Percentiles rank a stretch among this genome's conserved stretches.
Evolutionary conservation across 1,140 invertebrate genomes (phyloP).

Genomic region (Lucilia sericata): DNA sequence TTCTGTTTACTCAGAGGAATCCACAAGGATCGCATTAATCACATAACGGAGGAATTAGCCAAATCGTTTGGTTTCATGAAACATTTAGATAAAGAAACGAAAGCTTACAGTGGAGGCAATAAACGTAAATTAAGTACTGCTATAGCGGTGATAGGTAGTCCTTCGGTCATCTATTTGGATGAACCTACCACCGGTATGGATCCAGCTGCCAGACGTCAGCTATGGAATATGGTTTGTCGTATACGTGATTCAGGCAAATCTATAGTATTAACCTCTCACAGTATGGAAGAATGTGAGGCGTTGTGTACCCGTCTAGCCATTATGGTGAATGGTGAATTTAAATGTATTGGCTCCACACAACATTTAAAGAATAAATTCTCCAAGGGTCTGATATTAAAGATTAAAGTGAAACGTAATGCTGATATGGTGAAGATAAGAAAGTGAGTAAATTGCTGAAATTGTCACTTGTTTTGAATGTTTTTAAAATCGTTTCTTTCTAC

Average conservation of each 20-base stretch:
- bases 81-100: constrained; percentile 70
- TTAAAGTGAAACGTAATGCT: constrained; percentile 56
- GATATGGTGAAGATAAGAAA: constrained; percentile 47
- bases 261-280: constrained; percentile 83
- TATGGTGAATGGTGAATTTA: constrained; percentile 87
- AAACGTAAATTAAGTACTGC: constrained; percentile 95
- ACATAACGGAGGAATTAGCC: constrained; percentile 65
- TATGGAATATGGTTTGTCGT: constrained; percentile 80
- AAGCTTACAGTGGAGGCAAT: constrained; percentile 89
- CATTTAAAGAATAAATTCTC: constrained; percentile 79
- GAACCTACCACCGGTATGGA: constrained; percentile 88
- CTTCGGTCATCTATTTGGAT: constrained; percentile 88
- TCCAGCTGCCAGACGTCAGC: constrained; percentile 82
- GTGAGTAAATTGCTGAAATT: constrained; percentile 35
- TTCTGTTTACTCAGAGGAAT: constrained; percentile 83
- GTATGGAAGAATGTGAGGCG: constrained; percentile 90
- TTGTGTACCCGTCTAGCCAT: constrained; percentile 87
- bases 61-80: constrained; percentile 68
- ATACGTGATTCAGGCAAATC: constrained; percentile 76
- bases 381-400: constrained; percentile 73
- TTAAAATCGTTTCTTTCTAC: neutral
- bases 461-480: neutral
- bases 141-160: constrained; percentile 91
- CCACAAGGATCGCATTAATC: constrained; percentile 68
- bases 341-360: constrained; percentile 78